Percentiles rank a stretch among this genome's conserved stretches.
Evolutionary conservation across 1,140 invertebrate species (phyloP).

Genomic region (Lethrus apterus): DNA sequence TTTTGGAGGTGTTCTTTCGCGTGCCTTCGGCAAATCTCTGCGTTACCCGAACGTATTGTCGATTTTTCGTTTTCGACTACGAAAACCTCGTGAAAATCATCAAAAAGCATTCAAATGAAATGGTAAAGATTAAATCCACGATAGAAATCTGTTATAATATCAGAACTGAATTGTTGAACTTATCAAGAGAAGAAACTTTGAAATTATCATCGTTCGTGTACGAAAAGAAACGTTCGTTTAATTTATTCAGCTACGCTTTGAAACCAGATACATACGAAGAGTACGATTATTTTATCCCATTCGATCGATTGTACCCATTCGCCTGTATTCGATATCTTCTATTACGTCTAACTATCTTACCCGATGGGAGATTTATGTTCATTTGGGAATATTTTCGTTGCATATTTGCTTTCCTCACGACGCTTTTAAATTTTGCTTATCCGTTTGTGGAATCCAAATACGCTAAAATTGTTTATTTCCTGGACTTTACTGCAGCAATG

Average conservation of each 20-base stretch:
- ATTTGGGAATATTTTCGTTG: conserved; percentile 13
- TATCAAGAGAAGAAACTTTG: too few relatives aligned
- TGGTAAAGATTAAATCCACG: neutral
- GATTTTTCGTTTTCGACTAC: conserved; percentile 1
- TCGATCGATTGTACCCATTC: conserved; percentile 6
- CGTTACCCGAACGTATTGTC: conserved; percentile 1
- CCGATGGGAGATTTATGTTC: conserved; percentile 12
- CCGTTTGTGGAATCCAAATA: neutral
- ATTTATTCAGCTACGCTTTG: conserved; percentile 13
- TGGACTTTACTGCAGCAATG: conserved; percentile 15
- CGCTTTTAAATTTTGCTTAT: conserved; percentile 7
- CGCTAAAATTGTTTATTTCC: conserved; percentile 10
- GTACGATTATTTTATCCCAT: conserved; percentile 14
- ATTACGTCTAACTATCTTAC: conserved; percentile 7
- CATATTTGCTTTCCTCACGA: conserved; percentile 5
- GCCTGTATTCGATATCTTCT: conserved; percentile 8
- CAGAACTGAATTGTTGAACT: too few relatives aligned
- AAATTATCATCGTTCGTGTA: too few relatives aligned
- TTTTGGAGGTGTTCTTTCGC: conserved; percentile 2
- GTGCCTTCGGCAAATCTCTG: neutral
- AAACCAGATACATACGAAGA: conserved; percentile 6
- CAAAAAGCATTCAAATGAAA: neutral
- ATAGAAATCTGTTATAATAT: neutral
- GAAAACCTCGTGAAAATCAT: neutral
- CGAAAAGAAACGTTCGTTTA: too few relatives aligned